These are phyloP conservation scores for Stichodactyla helianthus DNA, from an alignment of 64 coral and sea anemone genomes.

Conservation along the genomic window DNA sequence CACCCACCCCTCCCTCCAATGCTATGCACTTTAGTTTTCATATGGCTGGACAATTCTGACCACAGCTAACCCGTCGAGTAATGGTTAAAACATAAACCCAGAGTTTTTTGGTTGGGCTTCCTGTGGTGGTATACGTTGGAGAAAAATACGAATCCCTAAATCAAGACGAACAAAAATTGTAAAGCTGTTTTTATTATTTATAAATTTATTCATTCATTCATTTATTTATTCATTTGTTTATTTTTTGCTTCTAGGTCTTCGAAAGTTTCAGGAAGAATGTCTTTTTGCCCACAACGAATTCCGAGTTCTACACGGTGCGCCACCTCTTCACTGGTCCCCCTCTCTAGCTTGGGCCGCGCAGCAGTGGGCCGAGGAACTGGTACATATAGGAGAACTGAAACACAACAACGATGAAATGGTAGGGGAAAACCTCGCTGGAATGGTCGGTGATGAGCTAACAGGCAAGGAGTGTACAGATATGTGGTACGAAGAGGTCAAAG, in stretches of 20 bases:
- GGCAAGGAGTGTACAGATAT: conserved; percentile 86
- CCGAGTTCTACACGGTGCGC: conserved; percentile 72
- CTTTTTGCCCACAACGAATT: conserved; percentile 84
- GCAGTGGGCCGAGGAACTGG: conserved; percentile 86
- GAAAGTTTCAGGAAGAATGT: conserved; percentile 93
- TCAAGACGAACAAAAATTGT: no score
- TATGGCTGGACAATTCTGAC: no score
- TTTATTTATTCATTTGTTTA: not conserved
- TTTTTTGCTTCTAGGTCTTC: conserved; percentile 52
- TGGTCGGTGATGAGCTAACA: conserved; percentile 68
- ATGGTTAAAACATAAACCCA: no score
- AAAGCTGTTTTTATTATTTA: no score
- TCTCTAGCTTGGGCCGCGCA: conserved; percentile 84
- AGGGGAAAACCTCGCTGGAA: conserved; percentile 95
- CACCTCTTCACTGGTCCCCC: conserved; percentile 83
- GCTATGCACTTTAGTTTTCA: no score
- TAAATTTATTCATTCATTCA: not conserved
- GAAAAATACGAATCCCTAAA: no score
- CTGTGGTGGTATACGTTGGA: no score
- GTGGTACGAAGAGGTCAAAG: conserved; percentile 95
- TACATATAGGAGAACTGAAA: conserved; percentile 56
- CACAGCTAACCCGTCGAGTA: no score
- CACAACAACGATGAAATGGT: conserved; percentile 84
- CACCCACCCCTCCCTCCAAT: no score
- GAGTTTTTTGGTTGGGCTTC: no score